A percentile compares a stretch with the other conserved stretches of the same genome.
Conservation (phyloP, 2,888 invertebrate genomes). For the Exephanes ischioxanthus region DNA sequence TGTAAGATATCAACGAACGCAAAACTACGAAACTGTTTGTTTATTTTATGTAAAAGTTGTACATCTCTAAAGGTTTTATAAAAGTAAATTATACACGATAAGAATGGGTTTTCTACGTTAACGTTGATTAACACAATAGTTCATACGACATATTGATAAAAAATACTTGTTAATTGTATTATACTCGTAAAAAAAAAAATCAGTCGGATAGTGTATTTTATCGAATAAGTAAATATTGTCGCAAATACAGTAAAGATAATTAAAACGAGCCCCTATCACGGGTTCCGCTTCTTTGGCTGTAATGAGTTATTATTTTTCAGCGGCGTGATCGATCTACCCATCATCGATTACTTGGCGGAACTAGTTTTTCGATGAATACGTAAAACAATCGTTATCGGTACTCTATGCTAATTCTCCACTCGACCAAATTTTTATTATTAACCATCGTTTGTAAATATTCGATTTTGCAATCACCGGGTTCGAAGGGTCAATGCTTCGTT, state of each 20-base stretch:
- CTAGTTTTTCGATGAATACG: background rate
- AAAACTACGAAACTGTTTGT: constrained; percentile 61
- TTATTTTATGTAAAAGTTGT: constrained; percentile 78
- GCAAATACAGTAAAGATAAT: constrained; percentile 13
- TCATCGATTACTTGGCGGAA: background rate
- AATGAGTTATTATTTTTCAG: constrained; percentile 4
- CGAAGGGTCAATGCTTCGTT: background rate
- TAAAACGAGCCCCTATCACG: constrained; percentile 14
- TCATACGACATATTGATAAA: constrained; percentile 49
- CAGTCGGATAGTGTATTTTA: constrained; percentile 20
- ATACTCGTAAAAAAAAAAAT: constrained; percentile 22
- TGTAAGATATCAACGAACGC: background rate
- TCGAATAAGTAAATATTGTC: constrained; percentile 19
- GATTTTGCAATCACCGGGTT: background rate
- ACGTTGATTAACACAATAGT: constrained; percentile 67
- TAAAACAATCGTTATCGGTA: constrained; percentile 5
- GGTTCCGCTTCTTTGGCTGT: constrained; percentile 8
- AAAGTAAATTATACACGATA: constrained; percentile 55
- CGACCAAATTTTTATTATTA: background rate
- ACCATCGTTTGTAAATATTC: background rate
- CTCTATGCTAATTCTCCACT: constrained; percentile 17
- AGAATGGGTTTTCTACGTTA: constrained; percentile 60
- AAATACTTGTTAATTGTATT: constrained; percentile 55
- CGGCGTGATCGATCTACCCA: background rate
- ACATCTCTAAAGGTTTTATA: constrained; percentile 73